Conservation (phyloP, 2,888 invertebrate genomes). For the Hedychridium roseum region DNA sequence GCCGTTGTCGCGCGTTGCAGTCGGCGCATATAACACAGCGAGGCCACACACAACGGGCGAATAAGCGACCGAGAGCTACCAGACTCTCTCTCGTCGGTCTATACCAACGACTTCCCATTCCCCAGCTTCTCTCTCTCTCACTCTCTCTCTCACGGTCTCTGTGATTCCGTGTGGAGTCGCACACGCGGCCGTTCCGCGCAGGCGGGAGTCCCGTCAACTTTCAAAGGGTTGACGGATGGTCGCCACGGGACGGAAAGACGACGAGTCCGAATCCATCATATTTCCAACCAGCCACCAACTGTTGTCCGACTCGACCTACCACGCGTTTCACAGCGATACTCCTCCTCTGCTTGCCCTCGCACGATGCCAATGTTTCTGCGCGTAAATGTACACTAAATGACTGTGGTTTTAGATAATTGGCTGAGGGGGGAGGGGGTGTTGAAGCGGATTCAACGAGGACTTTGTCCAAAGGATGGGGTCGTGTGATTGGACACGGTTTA, state of each 20-base stretch:
- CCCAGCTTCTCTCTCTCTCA: not conserved
- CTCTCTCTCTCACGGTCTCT: constrained; percentile 1
- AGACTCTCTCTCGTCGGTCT: constrained; percentile 8
- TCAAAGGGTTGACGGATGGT: constrained; percentile 60
- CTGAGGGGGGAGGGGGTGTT: too few relatives aligned
- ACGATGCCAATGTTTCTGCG: not conserved
- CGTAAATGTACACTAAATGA: too few relatives aligned
- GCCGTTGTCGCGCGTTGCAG: constrained; percentile 33
- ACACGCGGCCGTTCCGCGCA: not conserved
- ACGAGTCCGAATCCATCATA: constrained; percentile 57
- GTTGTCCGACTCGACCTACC: constrained; percentile 4
- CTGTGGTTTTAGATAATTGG: too few relatives aligned
- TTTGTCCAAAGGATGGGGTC: too few relatives aligned
- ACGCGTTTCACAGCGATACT: not conserved
- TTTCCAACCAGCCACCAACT: constrained; percentile 38
- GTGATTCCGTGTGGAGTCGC: too few relatives aligned
- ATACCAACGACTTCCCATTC: not conserved
- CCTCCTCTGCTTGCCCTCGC: not conserved
- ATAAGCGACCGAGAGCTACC: constrained; percentile 14
- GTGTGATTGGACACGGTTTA: too few relatives aligned
- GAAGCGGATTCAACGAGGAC: too few relatives aligned
- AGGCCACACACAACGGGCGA: constrained; percentile 32
- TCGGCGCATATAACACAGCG: constrained; percentile 29
- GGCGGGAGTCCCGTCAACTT: constrained; percentile 49
- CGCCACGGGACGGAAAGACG: constrained; percentile 58